Percentiles rank a stretch among this genome's conserved stretches.
Conservation (phyloP, 2,888 invertebrate species). For the Plebejus argus region DNA sequence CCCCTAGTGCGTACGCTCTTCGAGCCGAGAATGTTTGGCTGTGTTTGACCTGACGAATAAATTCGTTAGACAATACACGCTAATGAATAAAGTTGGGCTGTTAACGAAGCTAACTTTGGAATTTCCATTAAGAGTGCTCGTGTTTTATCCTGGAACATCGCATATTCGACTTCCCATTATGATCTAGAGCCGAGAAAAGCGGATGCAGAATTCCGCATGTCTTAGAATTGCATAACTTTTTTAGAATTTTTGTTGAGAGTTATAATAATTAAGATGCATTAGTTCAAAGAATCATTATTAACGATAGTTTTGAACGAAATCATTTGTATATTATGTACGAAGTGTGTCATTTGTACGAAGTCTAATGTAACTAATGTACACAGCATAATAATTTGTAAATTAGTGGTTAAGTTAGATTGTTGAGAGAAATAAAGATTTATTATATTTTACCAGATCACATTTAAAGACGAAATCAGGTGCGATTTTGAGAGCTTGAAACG, state of each 20-base stretch:
- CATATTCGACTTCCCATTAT: conserved; percentile 32
- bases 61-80: conserved; percentile 75
- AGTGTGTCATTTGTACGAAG: too few relatives aligned
- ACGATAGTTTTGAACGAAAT: too few relatives aligned
- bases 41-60: conserved; percentile 71
- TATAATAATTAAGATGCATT: background rate
- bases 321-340: too few relatives aligned
- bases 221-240: background rate
- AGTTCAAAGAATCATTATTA: too few relatives aligned
- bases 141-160: conserved; percentile 33
- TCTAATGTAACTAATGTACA: too few relatives aligned
- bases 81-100: conserved; percentile 79
- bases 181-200: conserved; percentile 5
- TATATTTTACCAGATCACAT: too few relatives aligned
- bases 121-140: conserved; percentile 65
- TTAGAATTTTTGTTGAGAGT: background rate
- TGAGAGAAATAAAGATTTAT: too few relatives aligned
- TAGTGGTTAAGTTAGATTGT: too few relatives aligned
- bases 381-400: too few relatives aligned
- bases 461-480: too few relatives aligned
- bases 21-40: conserved; percentile 57
- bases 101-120: conserved; percentile 72
- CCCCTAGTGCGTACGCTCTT: conserved; percentile 37
- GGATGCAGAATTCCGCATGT: background rate
- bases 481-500: too few relatives aligned